Evolutionary conservation across 37 sponge, comb jelly and placozoan species (phyloP).

Genomic region (Oopsacas minuta): DNA sequence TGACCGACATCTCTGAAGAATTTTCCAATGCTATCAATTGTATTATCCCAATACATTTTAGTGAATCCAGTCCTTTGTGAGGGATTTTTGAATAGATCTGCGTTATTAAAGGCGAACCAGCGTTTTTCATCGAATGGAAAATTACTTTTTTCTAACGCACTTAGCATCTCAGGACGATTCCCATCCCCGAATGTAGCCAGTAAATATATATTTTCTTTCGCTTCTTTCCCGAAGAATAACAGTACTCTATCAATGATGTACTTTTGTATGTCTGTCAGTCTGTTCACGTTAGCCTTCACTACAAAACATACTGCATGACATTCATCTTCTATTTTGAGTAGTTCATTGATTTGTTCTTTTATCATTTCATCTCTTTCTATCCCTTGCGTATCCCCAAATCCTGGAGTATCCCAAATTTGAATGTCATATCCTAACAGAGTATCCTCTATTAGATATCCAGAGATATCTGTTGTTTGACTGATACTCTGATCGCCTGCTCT

Average conservation of each 20-base stretch:
- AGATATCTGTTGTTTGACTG: not conserved
- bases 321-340: not conserved
- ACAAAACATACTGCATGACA: not conserved
- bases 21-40: not conserved
- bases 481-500: not conserved
- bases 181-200: not conserved
- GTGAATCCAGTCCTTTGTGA: not conserved
- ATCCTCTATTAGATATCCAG: not conserved
- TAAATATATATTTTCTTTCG: not conserved
- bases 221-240: constrained; percentile 19
- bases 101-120: not conserved
- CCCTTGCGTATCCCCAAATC: constrained; percentile 1
- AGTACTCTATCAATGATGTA: constrained; percentile 1
- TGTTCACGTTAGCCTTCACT: not conserved
- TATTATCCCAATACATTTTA: not conserved
- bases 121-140: not conserved
- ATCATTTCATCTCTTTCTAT: not conserved
- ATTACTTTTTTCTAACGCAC: not conserved
- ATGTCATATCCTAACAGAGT: not conserved
- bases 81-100: not conserved
- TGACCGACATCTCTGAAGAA: not conserved
- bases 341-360: not conserved
- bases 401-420: constrained; percentile 8
- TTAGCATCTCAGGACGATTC: not conserved
- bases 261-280: constrained; percentile 1